These are phyloP conservation scores for Pocillopora grandis DNA, from an alignment of 92 coral and sea anemone genomes.

Conservation along the genomic window DNA sequence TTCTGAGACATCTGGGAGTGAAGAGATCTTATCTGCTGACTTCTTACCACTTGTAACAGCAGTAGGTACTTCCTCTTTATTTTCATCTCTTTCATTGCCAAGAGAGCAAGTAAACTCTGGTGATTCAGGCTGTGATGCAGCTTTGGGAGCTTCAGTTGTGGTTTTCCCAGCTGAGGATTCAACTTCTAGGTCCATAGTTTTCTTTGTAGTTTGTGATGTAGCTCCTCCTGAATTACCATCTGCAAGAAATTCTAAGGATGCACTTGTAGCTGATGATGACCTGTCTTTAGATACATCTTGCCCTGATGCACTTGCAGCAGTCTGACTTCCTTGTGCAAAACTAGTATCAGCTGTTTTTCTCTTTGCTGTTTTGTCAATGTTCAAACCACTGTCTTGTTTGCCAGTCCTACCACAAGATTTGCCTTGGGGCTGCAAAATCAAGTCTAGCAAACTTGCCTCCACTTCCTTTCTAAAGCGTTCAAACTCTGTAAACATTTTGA, in stretches of 20 bases:
- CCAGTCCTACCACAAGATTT: background rate
- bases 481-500: slow-evolving; percentile 47
- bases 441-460: slow-evolving; percentile 11
- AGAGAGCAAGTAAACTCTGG: background rate
- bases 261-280: background rate
- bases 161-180: background rate
- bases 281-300: background rate
- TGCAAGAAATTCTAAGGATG: background rate
- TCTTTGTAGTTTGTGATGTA: background rate
- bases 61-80: background rate
- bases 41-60: background rate
- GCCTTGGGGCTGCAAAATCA: slow-evolving; percentile 24
- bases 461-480: slow-evolving; percentile 43
- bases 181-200: background rate
- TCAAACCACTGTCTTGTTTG: background rate
- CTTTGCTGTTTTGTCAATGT: background rate
- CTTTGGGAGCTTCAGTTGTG: background rate
- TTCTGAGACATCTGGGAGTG: too few relatives aligned
- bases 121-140: background rate
- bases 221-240: background rate
- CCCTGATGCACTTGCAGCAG: background rate
- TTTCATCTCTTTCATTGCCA: background rate
- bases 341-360: background rate
- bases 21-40: too few relatives aligned
- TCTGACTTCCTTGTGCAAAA: background rate